A percentile compares a stretch with the other conserved stretches of the same genome.
Conservation (phyloP, 2,797 vertebrate species). For the Alosa sapidissima region DNA sequence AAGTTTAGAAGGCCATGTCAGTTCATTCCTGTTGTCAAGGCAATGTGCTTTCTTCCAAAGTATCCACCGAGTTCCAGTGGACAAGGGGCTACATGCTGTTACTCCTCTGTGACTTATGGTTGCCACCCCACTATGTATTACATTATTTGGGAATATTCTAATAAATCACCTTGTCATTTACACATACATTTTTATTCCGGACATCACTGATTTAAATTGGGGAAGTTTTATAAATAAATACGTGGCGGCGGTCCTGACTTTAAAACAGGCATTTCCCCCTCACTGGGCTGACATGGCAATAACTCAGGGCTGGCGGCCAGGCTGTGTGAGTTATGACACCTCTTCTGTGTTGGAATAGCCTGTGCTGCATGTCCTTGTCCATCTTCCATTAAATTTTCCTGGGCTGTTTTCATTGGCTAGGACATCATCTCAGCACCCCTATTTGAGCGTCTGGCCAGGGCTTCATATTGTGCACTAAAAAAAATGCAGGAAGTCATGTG, state of each 20-base stretch:
- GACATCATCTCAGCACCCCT: slow-evolving; percentile 65
- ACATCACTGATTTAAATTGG: slow-evolving; percentile 72
- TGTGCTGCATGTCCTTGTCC: slow-evolving; percentile 73
- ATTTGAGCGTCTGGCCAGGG: background rate
- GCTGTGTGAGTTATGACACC: slow-evolving; percentile 77
- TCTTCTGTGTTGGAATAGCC: slow-evolving; percentile 57
- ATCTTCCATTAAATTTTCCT: slow-evolving; percentile 71
- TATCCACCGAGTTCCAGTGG: slow-evolving; percentile 13
- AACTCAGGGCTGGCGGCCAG: slow-evolving; percentile 73
- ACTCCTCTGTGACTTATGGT: background rate
- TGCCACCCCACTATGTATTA: slow-evolving; percentile 38
- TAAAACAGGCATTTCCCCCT: slow-evolving; percentile 57
- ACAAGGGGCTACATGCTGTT: slow-evolving; percentile 34
- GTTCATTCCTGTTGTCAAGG: slow-evolving; percentile 23
- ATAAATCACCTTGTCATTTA: slow-evolving; percentile 83
- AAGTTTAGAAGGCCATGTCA: slow-evolving; percentile 23
- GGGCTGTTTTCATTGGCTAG: slow-evolving; percentile 65
- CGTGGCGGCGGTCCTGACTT: slow-evolving; percentile 52
- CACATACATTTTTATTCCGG: slow-evolving; percentile 69
- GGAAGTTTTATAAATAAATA: slow-evolving; percentile 74
- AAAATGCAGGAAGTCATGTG: slow-evolving; percentile 3
- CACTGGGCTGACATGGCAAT: slow-evolving; percentile 72
- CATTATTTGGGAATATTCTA: slow-evolving; percentile 70
- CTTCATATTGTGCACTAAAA: background rate
- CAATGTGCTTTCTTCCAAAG: slow-evolving; percentile 21